Evolutionary conservation across 2,113 vertebrate species (phyloP).

Genomic region (Chloebia gouldiae): DNA sequence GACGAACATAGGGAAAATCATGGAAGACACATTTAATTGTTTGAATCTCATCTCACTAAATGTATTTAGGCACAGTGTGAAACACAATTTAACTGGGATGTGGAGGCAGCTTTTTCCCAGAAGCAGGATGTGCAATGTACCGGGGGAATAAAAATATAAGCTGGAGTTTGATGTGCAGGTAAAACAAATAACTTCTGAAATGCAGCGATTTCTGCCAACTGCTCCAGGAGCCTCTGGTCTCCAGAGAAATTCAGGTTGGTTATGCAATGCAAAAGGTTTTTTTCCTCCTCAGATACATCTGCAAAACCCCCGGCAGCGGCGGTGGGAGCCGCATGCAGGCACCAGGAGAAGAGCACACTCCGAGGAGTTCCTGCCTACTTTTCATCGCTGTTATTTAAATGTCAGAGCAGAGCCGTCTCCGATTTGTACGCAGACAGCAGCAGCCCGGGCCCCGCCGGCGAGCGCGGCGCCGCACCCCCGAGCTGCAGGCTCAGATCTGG

Average conservation of each 20-base stretch:
- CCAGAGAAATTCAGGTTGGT: constrained; percentile 24
- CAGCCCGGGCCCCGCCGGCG: neutral
- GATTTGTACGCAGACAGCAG: neutral
- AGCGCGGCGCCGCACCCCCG: neutral
- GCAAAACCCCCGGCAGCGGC: neutral
- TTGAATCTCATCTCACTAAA: constrained; percentile 69
- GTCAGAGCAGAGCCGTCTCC: constrained; percentile 49
- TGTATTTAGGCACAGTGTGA: constrained; percentile 56
- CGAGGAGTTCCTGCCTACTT: neutral
- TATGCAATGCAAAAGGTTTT: constrained; percentile 50
- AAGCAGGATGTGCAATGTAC: neutral
- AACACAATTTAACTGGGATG: neutral
- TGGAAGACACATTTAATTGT: constrained; percentile 71
- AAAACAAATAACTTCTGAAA: constrained; percentile 45
- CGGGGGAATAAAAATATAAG: constrained; percentile 25
- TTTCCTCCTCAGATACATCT: constrained; percentile 18
- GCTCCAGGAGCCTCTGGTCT: neutral
- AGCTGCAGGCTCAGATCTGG: neutral
- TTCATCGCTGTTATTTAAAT: constrained; percentile 48
- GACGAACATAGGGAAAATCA: constrained; percentile 70
- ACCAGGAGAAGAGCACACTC: neutral
- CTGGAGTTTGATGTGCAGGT: constrained; percentile 26
- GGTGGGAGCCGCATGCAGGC: neutral
- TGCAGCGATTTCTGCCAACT: constrained; percentile 6
- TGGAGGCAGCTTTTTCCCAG: neutral